A percentile compares a stretch with the other conserved stretches of the same genome.
phyloP scores from a whole-genome alignment of 2,797 vertebrate species.

The Sphenodon punctatus region DNA sequence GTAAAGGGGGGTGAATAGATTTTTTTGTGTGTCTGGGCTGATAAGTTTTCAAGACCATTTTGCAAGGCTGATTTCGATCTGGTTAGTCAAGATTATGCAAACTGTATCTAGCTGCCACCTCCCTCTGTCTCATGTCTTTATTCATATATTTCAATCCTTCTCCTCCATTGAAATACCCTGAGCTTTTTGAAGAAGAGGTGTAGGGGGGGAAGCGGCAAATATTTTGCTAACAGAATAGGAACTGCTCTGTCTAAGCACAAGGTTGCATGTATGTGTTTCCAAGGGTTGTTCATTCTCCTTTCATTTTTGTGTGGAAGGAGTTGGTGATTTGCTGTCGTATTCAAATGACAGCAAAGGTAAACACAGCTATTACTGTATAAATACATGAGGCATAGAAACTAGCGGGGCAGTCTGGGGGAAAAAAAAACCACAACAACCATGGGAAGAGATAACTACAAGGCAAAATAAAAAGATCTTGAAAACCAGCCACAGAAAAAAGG shows the following conservation, averaged over 20 bases:
- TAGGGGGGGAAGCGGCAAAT: neutral
- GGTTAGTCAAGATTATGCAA: neutral
- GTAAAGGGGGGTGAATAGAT: neutral
- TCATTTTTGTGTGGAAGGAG: neutral
- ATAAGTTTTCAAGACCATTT: neutral
- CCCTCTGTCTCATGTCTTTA: neutral
- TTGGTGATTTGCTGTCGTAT: conserved; percentile 16
- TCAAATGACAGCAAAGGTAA: conserved; percentile 36
- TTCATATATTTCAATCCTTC: neutral
- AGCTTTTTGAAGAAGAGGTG: fast-evolving
- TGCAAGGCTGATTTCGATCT: neutral
- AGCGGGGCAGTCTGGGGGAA: neutral
- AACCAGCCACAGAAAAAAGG: neutral
- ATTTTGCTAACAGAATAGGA: conserved; percentile 1
- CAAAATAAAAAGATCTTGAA: neutral
- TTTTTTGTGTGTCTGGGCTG: fast-evolving
- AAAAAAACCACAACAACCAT: neutral
- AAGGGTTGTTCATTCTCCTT: neutral
- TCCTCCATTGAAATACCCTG: neutral
- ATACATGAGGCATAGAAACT: conserved; percentile 11
- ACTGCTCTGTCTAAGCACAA: fast-evolving
- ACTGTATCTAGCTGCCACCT: neutral
- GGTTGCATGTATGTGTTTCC: neutral
- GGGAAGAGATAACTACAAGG: conserved; percentile 13
- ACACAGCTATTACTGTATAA: conserved; percentile 25